Percentiles rank a stretch among this genome's conserved stretches.
These are phyloP conservation scores for Elgaria multicarinata DNA, from an alignment of 2,113 vertebrate genomes.

Conservation along the genomic window DNA sequence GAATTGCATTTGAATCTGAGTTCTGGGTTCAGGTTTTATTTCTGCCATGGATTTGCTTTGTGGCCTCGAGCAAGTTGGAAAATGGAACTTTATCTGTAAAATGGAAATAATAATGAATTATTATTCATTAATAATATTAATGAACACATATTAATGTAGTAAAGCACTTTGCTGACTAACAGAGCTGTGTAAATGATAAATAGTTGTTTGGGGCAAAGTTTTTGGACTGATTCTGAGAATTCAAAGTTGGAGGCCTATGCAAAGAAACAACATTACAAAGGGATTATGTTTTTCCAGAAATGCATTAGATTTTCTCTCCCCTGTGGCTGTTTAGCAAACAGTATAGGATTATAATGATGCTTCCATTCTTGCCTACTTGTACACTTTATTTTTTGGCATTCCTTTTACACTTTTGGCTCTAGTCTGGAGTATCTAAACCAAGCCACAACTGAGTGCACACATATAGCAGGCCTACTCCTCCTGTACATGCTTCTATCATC, in stretches of 20 bases:
- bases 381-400: not conserved
- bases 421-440: not conserved
- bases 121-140: too few species aligned
- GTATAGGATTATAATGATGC: not conserved
- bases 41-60: not conserved
- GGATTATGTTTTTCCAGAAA: not conserved
- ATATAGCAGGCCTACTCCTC: not conserved
- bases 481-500: not conserved
- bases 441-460: not conserved
- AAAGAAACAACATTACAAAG: not conserved
- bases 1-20: not conserved
- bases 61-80: too few species aligned
- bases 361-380: not conserved
- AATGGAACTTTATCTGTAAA: not conserved
- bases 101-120: not conserved
- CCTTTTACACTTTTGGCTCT: not conserved
- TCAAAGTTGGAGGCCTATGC: not conserved
- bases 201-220: not conserved
- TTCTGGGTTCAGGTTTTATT: not conserved
- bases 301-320: not conserved
- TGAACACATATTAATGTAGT: too few species aligned
- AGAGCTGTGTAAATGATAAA: not conserved
- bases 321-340: constrained; percentile 7
- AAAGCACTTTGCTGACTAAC: not conserved
- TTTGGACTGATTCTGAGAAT: not conserved